phyloP scores from a whole-genome alignment of 2,113 vertebrate species.

The Motacilla tschutschensis region DNA sequence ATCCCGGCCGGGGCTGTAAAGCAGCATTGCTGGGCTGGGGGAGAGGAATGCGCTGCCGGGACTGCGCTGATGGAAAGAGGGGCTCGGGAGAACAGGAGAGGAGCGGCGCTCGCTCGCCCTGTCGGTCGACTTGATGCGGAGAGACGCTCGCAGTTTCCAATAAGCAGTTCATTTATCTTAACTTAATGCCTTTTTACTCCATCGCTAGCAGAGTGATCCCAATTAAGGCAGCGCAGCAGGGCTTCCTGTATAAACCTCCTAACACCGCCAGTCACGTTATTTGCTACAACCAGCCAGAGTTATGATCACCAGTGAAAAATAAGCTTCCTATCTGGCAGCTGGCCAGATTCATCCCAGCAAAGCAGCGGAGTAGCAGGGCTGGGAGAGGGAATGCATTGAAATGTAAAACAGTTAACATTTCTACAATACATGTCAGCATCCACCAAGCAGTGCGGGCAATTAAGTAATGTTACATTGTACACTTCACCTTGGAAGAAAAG shows the following conservation, averaged over 20 bases:
- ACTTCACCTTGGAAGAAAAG: slow-evolving; percentile 52
- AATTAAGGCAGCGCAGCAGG: slow-evolving; percentile 61
- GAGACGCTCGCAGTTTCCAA: slow-evolving; percentile 6
- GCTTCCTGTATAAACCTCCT: slow-evolving; percentile 48
- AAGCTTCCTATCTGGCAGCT: slow-evolving; percentile 59
- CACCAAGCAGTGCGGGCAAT: slow-evolving; percentile 28
- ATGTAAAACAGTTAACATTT: slow-evolving; percentile 66
- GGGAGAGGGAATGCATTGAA: slow-evolving; percentile 57
- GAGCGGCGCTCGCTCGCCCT: neutral
- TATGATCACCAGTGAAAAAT: slow-evolving; percentile 66
- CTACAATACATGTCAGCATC: slow-evolving; percentile 58
- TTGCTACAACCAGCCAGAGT: slow-evolving; percentile 54
- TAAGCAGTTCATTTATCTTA: slow-evolving; percentile 64
- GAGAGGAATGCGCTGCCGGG: neutral
- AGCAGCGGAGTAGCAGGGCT: slow-evolving; percentile 15
- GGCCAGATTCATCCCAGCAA: slow-evolving; percentile 48
- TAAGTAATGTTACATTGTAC: slow-evolving; percentile 60
- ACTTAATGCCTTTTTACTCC: slow-evolving; percentile 65
- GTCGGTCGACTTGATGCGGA: neutral
- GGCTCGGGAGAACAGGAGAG: neutral
- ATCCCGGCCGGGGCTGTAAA: neutral
- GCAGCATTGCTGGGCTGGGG: slow-evolving; percentile 26
- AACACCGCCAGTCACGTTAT: slow-evolving; percentile 7
- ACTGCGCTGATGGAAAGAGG: slow-evolving; percentile 22
- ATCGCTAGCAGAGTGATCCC: slow-evolving; percentile 48